phyloP scores from a whole-genome alignment of 2,113 vertebrate species.

The Collichthys lucidus region DNA sequence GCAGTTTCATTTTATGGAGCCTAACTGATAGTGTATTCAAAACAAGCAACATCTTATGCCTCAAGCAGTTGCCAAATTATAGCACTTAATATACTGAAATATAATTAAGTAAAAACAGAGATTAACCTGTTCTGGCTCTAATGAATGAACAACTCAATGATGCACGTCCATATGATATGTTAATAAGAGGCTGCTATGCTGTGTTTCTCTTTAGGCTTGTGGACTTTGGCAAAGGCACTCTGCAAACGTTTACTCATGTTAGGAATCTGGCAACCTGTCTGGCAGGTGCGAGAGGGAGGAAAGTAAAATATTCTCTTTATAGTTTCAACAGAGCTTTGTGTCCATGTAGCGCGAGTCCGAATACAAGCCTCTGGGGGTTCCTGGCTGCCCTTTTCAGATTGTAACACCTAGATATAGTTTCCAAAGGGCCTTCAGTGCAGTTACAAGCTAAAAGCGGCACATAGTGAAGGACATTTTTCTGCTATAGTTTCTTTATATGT shows the following conservation, averaged over 20 bases:
- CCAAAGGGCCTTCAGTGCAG: conserved; percentile 24
- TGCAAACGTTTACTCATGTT: conserved; percentile 21
- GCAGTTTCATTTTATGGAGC: conserved; percentile 8
- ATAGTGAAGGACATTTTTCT: conserved; percentile 32
- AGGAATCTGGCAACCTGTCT: background rate
- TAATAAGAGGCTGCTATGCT: conserved; percentile 29
- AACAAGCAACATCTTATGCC: conserved; percentile 23
- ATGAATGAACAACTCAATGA: conserved; percentile 30
- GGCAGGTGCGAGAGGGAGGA: conserved; percentile 1
- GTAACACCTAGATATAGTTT: conserved; percentile 31
- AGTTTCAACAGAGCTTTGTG: conserved; percentile 2
- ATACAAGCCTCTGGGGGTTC: conserved; percentile 21
- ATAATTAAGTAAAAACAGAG: conserved; percentile 48
- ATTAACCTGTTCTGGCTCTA: conserved; percentile 30
- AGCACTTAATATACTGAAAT: conserved; percentile 24
- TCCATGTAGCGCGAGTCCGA: conserved; percentile 17
- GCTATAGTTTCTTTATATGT: conserved; percentile 25
- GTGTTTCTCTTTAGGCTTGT: background rate
- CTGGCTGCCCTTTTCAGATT: conserved; percentile 46
- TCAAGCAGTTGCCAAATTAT: conserved; percentile 27
- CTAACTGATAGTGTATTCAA: conserved; percentile 36
- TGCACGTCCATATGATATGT: conserved; percentile 8
- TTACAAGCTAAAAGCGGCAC: conserved; percentile 18
- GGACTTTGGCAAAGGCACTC: conserved; percentile 14
- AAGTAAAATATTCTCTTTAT: conserved; percentile 11